These are phyloP conservation scores for Notoglanidium macrostoma DNA, from an alignment of 2,797 vertebrate species.

Conservation along the genomic window DNA sequence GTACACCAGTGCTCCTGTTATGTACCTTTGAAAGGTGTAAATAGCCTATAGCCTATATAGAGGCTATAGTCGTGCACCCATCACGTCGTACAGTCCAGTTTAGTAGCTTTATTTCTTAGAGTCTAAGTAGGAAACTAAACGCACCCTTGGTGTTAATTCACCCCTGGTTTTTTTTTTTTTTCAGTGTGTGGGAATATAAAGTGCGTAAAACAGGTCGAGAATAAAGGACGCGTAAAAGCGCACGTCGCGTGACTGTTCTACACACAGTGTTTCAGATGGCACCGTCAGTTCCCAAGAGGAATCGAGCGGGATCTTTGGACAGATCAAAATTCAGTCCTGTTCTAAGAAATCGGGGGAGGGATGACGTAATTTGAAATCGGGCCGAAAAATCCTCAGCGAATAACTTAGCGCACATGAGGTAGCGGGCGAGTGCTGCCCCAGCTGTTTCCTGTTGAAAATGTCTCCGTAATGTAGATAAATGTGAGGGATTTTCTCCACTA, in stretches of 20 bases:
- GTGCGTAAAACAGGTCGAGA: slow-evolving; percentile 7
- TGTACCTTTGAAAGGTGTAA: background rate
- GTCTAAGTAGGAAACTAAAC: background rate
- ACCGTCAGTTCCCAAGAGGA: slow-evolving; percentile 37
- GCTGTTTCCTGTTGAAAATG: slow-evolving; percentile 99
- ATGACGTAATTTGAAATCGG: slow-evolving; percentile 99
- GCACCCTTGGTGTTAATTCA: background rate
- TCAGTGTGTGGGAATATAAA: background rate
- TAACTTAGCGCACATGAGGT: slow-evolving; percentile 94
- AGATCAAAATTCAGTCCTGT: slow-evolving; percentile 79
- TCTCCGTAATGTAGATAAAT: slow-evolving; percentile 99
- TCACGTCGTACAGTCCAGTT: background rate
- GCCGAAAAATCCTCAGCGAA: slow-evolving; percentile 98
- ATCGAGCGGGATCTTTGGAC: slow-evolving; percentile 72
- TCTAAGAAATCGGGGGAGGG: slow-evolving; percentile 79
- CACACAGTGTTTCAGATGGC: slow-evolving; percentile 38
- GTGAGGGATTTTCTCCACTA: slow-evolving; percentile 99
- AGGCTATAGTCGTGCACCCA: background rate
- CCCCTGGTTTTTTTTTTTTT: background rate
- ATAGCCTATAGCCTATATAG: too few relatives aligned
- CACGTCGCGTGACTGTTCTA: background rate
- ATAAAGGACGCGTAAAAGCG: background rate
- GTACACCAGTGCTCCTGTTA: background rate
- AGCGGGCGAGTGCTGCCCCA: slow-evolving; percentile 97
- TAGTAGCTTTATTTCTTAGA: background rate